Evolutionary conservation across 2,888 invertebrate species (phyloP).

Genomic region (Drosophila nr. perissopoda): DNA sequence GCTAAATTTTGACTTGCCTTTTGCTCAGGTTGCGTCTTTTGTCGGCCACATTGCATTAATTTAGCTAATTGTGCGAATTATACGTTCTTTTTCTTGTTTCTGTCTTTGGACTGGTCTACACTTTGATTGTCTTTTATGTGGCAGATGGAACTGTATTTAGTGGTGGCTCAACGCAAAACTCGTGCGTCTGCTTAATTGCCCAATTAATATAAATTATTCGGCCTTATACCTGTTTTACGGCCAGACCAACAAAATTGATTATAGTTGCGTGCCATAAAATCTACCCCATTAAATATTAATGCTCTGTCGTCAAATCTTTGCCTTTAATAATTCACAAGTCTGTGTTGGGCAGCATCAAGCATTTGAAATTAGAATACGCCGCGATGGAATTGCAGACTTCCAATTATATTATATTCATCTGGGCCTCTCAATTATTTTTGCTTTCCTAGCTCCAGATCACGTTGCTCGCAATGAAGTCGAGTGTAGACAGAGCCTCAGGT

Average conservation of each 20-base stretch:
- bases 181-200: slow-evolving; percentile 23
- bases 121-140: slow-evolving; percentile 29
- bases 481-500: neutral
- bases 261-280: slow-evolving; percentile 11
- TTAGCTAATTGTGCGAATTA: slow-evolving; percentile 46
- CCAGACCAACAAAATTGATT: slow-evolving; percentile 15
- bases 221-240: slow-evolving; percentile 7
- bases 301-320: neutral
- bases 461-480: slow-evolving; percentile 1
- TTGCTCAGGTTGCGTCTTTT: slow-evolving; percentile 19
- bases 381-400: slow-evolving; percentile 4
- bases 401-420: slow-evolving; percentile 27
- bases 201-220: slow-evolving; percentile 46
- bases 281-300: slow-evolving; percentile 26
- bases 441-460: slow-evolving; percentile 12
- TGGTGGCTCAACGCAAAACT: slow-evolving; percentile 1
- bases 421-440: slow-evolving; percentile 7
- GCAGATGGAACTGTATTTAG: slow-evolving; percentile 4
- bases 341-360: neutral
- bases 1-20: slow-evolving; percentile 11
- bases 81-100: slow-evolving; percentile 7
- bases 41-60: slow-evolving; percentile 23
- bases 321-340: neutral
- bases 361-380: slow-evolving; percentile 2
- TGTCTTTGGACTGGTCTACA: slow-evolving; percentile 1